Evolutionary conservation across 2,888 invertebrate species (phyloP), one percentile per base, ranked within the genome.

Genomic region (Heliconius sara): DNA sequence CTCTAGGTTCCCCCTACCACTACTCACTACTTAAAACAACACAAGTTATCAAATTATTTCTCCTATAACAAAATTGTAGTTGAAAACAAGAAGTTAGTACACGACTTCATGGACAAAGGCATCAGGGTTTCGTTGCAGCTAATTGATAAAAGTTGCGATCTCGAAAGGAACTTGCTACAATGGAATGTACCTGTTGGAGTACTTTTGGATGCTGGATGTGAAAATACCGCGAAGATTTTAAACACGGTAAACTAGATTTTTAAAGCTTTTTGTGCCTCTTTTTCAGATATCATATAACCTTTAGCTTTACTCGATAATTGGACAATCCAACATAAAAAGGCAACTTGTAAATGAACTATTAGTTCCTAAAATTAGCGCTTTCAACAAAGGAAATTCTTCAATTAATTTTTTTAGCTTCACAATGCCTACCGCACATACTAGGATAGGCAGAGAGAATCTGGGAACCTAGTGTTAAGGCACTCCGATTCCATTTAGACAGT

Each of bases 201-300:
- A 0, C 72, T 92, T 30, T 22, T 93, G 39, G 89, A 91, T 27
- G 88, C 85, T 0, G 78, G 84, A 3, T 93, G 94, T 82, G 77
- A 83, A 27, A 76, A 84, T 25, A 81, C 85, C 5, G 78, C 77
- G 13, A 22, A 34, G 19, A 68, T 90, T 65, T 83, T 93, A 9
- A 75, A 85, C 22, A 80, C 87, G 88, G 93, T 92, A 81, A 77
- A 19, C 52, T 43, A 7, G 16, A n/a, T 19, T 30, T 52, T 10
- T 22, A 3, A 22, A 27, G 0, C 3, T 52, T 52, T 52, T 52
- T 16, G 22, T 52, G 52, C 16, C 52, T 52, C 22, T 19, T 52
- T 19, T 1, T 22, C 7, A 7, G 16, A 52, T 52, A 22, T 52
- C 6, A 7, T 52, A 52, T 52, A 52, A 12, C 16, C 19, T 16